A percentile compares a stretch with the other conserved stretches of the same genome.
Evolutionary conservation across 2,888 invertebrate genomes (phyloP).

Genomic region (Conomelus anceps): DNA sequence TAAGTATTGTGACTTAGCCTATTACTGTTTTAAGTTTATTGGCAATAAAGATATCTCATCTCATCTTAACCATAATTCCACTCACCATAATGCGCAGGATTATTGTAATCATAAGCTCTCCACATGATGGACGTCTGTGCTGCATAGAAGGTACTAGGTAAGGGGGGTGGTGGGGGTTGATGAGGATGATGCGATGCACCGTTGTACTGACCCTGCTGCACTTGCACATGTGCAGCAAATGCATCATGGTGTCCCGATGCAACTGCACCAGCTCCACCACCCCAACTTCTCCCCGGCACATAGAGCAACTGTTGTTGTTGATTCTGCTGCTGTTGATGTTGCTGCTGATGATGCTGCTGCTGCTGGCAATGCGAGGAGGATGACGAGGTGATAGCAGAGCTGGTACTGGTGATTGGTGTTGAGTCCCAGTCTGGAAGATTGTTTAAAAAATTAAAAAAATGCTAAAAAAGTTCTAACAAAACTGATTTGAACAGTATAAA

Average conservation of each 20-base stretch:
- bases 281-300: background rate
- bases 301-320: background rate
- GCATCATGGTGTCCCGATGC: background rate
- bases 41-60: too few relatives aligned
- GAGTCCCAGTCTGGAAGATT: background rate
- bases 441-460: too few relatives aligned
- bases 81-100: conserved; percentile 71
- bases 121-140: conserved; percentile 77
- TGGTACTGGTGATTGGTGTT: background rate
- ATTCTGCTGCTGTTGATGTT: background rate
- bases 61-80: too few relatives aligned
- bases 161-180: conserved; percentile 37
- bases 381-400: background rate
- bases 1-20: too few relatives aligned
- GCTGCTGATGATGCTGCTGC: background rate
- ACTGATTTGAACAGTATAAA: too few relatives aligned
- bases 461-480: too few relatives aligned
- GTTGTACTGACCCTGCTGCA: background rate
- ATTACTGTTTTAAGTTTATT: too few relatives aligned
- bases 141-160: conserved; percentile 64
- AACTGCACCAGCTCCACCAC: background rate
- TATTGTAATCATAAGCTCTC: conserved; percentile 73
- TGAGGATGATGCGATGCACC: background rate
- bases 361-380: background rate
- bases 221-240: background rate